Base-by-base conservation (phyloP, 2,797 vertebrate genomes). In the Aplochiton taeniatus region DNA sequence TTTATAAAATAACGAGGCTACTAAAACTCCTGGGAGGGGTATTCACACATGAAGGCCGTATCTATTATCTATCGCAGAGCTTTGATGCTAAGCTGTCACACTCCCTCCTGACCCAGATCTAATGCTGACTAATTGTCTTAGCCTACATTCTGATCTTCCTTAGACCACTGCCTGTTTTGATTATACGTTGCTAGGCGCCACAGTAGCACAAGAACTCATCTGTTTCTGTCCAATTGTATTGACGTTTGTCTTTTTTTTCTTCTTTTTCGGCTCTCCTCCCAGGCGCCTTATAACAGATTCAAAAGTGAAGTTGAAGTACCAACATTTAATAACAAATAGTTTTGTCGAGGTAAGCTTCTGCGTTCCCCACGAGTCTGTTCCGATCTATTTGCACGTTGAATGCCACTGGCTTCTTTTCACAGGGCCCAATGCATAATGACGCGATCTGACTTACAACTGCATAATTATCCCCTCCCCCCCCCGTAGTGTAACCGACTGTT, bases 271-370 rank as follows among this genome's bases (percentile, higher is more conserved):
- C n/a, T n/a, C n/a, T n/a, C n/a, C n/a, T n/a, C n/a, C 53, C 77
- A 98, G 98, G 98, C 95, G 97, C 82, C 92, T 99, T 91, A 99
- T 99, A 88, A 98, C 96, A 94, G 98, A 99, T 94, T 98, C 98
- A 79, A 99, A 99, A 95, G 97, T 99, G 91, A 99, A 99, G 92
- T 95, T 98, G 96, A 99, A 99, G 94, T 99, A 99, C 94, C 98
- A 99, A 91, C 98, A 99, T 97, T 96, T 99, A 97, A 99, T 99
- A 93, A 99, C 98, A 63, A 99, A 99, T 98, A 99, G 98, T 94
- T 99, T 99, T 96, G 98, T 99, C 95, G 98, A 99, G 98, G 98
- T 99, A 93, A 96, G 95, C 87, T 9, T 58, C 12, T 46, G 69
- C 63, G 41, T 62, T 63, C 5, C 58, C 62, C 55, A 16, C 63